phyloP scores from a whole-genome alignment of 2,113 vertebrate species.

The Numenius arquata region DNA sequence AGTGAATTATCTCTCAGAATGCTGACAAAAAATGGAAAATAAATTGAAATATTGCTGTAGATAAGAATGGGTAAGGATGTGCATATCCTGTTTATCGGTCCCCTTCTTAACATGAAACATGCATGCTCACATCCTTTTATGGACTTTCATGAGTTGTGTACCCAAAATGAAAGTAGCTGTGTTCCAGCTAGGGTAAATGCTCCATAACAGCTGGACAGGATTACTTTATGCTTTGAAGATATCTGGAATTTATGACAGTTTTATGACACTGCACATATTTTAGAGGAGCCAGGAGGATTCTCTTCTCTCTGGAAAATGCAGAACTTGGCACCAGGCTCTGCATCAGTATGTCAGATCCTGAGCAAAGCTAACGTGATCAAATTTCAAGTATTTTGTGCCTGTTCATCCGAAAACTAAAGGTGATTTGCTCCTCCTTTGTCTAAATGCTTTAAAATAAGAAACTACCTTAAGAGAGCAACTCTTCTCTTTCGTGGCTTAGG shows the following conservation, averaged over 20 bases:
- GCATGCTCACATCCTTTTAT: constrained; percentile 17
- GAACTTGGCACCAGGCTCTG: background rate
- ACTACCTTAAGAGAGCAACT: background rate
- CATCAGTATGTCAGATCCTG: background rate
- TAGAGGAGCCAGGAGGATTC: constrained; percentile 7
- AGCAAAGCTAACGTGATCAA: background rate
- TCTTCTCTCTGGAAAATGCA: background rate
- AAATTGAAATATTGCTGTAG: constrained; percentile 3
- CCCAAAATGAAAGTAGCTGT: constrained; percentile 46
- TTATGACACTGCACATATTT: constrained; percentile 52
- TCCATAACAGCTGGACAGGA: constrained; percentile 10
- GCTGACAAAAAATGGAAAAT: constrained; percentile 31
- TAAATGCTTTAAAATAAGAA: background rate
- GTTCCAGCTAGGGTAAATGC: background rate
- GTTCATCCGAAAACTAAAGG: background rate
- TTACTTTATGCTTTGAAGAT: constrained; percentile 44
- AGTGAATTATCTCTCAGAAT: background rate
- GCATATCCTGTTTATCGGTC: constrained; percentile 22
- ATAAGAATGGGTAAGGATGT: constrained; percentile 20
- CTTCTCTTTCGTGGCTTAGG: background rate
- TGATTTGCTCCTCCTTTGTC: background rate
- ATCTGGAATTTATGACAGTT: constrained; percentile 37
- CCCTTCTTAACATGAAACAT: constrained; percentile 1
- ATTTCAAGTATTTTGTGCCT: background rate
- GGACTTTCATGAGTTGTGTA: background rate